Base-by-base conservation (phyloP, 2,888 invertebrate species). In the Serripes groenlandicus region DNA sequence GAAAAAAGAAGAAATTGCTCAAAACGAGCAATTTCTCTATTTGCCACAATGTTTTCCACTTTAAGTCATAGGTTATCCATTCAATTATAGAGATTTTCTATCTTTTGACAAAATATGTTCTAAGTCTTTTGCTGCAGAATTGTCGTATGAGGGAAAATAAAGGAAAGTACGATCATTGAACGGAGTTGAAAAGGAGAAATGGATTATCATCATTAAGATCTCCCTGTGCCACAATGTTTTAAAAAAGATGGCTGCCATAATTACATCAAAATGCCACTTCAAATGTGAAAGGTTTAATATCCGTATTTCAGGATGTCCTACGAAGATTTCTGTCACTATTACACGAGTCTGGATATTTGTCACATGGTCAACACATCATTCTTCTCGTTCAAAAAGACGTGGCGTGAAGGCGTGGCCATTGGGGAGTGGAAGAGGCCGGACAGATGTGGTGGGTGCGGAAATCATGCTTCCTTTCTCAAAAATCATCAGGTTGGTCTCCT, bases 241-340 rank as follows among this genome's bases (percentile, higher is more conserved):
- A 7, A 42, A 42, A 42, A 42, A 11, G 9, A 7, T 42, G n/a
- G 7, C 15, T 42, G 7, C 42, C 42, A 42, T 15, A 42, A 42
- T 7, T 7, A 11, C 42, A 15, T 42, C 15, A 15, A 42, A 42
- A 42, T 15, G 42, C 15, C 9, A 15, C n/a, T n/a, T n/a, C n/a
- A n/a, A n/a, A n/a, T n/a, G n/a, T n/a, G n/a, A n/a, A n/a, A n/a
- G n/a, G n/a, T n/a, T n/a, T n/a, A n/a, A n/a, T n/a, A n/a, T n/a
- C n/a, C n/a, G n/a, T n/a, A n/a, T n/a, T n/a, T 9, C 88, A 96
- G 96, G 96, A 96, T 96, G 95, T 95, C 96, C 1, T 95, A 96
- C 92, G 96, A 96, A 77, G 96, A 96, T 90, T 96, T 96, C 88
- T 95, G 95, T 69, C 92, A 93, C 15, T 95, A 96, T 89, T 96